A percentile compares a stretch with the other conserved stretches of the same genome.
phyloP scores from a whole-genome alignment of 30 jellyfish, hydroid and myxozoan genomes.

The Hydra vulgaris region DNA sequence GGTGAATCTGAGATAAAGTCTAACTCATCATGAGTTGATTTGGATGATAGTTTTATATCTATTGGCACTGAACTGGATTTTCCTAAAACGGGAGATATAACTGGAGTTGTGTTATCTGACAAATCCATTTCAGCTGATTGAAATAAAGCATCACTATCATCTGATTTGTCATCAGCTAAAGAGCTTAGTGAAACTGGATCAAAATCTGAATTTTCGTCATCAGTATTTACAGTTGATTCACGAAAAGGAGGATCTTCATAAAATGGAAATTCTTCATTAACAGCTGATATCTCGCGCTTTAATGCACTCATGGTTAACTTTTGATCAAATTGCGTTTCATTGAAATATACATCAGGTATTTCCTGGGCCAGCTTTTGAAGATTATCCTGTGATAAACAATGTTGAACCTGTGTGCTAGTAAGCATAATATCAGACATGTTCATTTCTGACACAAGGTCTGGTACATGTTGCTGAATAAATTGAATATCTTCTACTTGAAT shows the following conservation, averaged over 20 bases:
- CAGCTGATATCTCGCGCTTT: conserved; percentile 77
- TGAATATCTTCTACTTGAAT: conserved; percentile 50
- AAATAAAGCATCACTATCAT: conserved; percentile 31
- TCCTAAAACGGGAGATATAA: conserved; percentile 23
- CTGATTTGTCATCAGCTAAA: conserved; percentile 15
- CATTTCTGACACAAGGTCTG: conserved; percentile 70
- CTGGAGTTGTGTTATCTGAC: background rate
- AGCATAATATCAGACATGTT: conserved; percentile 56
- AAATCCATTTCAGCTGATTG: conserved; percentile 36
- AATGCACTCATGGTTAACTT: conserved; percentile 70
- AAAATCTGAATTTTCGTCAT: conserved; percentile 39
- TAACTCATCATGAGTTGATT: background rate
- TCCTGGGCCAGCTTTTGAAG: conserved; percentile 60
- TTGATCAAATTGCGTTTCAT: conserved; percentile 40
- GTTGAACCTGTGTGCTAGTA: conserved; percentile 49
- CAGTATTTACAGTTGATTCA: conserved; percentile 35
- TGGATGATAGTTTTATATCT: background rate
- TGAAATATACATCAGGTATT: conserved; percentile 44
- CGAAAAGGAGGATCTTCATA: conserved; percentile 34
- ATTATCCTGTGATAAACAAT: conserved; percentile 58
- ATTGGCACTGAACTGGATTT: conserved; percentile 33
- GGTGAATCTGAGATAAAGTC: background rate
- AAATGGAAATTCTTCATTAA: conserved; percentile 30
- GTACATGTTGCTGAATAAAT: conserved; percentile 55
- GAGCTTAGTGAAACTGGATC: conserved; percentile 56